phyloP scores from a whole-genome alignment of 2,113 vertebrate genomes.

The Salminus brasiliensis region DNA sequence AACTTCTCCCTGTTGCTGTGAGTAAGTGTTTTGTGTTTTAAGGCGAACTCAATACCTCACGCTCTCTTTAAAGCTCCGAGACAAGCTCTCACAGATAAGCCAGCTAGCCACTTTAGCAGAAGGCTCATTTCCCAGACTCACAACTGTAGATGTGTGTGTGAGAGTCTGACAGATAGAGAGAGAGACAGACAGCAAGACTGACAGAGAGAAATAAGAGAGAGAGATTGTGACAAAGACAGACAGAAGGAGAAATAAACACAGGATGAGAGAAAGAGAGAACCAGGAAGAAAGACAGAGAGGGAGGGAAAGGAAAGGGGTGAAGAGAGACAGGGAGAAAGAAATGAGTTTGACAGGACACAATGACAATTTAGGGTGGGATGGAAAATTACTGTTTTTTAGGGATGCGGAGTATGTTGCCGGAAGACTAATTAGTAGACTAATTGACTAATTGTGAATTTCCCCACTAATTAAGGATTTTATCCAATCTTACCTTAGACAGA shows the following conservation, averaged over 20 bases:
- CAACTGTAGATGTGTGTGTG: slow-evolving; percentile 9
- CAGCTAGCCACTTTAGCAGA: slow-evolving; percentile 27
- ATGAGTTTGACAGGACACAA: too few relatives aligned
- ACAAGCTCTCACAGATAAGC: slow-evolving; percentile 45
- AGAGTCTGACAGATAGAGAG: slow-evolving; percentile 11
- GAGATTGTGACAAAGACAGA: neutral
- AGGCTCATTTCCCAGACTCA: slow-evolving; percentile 29
- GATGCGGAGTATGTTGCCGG: too few relatives aligned
- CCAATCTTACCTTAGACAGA: too few relatives aligned
- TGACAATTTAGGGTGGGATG: too few relatives aligned
- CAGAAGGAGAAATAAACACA: neutral
- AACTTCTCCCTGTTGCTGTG: slow-evolving; percentile 22
- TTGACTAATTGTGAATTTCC: too few relatives aligned
- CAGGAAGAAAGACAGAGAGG: neutral
- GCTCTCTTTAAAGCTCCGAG: slow-evolving; percentile 40
- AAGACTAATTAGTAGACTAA: too few relatives aligned
- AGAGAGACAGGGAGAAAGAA: neutral
- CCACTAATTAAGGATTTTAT: too few relatives aligned
- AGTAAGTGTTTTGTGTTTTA: slow-evolving; percentile 46
- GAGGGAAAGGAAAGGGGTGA: neutral
- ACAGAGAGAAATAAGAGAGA: neutral
- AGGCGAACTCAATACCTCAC: slow-evolving; percentile 34
- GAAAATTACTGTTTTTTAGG: too few relatives aligned
- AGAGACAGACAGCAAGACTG: too few relatives aligned
- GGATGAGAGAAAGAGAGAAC: neutral